Percentiles rank a stretch among this genome's conserved stretches.
Conservation (phyloP, 2,113 vertebrate genomes). For the Salvelinus namaycush region DNA sequence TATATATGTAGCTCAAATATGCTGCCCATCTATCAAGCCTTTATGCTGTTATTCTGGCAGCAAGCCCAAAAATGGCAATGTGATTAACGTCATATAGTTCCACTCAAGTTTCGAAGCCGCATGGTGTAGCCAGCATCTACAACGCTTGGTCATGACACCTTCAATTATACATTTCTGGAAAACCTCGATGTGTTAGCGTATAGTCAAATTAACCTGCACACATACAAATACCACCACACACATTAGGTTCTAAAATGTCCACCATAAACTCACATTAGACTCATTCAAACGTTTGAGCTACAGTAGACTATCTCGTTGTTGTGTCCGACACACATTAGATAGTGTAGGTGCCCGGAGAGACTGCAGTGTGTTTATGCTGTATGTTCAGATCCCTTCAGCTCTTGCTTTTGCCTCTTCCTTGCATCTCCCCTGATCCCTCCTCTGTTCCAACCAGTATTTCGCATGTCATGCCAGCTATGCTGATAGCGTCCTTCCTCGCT, state of each 20-base stretch:
- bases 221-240: neutral
- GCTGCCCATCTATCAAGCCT: no score
- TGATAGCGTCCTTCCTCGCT: neutral
- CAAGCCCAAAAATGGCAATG: no score
- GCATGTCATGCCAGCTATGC: constrained; percentile 3
- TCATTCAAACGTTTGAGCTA: no score
- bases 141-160: neutral
- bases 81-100: no score
- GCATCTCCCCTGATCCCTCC: constrained; percentile 51
- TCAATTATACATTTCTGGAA: neutral
- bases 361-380: constrained; percentile 83
- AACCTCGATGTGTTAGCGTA: constrained; percentile 15
- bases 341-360: neutral
- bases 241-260: neutral
- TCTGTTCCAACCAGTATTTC: constrained; percentile 36
- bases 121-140: no score
- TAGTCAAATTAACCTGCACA: neutral
- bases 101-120: no score
- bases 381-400: constrained; percentile 86
- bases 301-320: neutral
- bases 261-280: no score
- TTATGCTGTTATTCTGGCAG: no score
- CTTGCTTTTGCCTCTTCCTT: constrained; percentile 52
- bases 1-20: neutral
- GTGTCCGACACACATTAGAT: neutral